Evolutionary conservation across 1,140 invertebrate species (phyloP).

Genomic region (Aphidius gifuensis): DNA sequence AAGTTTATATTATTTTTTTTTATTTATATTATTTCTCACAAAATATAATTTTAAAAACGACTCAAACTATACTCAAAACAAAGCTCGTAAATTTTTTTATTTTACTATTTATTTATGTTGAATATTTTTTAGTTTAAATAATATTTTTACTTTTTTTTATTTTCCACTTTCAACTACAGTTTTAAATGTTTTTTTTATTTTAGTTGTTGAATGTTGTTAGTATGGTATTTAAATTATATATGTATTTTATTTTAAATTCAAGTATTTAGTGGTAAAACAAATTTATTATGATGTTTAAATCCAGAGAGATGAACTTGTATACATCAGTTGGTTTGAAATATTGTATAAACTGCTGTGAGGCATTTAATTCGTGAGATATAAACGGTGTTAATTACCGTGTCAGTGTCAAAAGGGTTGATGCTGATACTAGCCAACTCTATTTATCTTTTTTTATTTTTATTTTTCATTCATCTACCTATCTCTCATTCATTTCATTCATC

Average conservation of each 20-base stretch:
- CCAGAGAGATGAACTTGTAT: too few species aligned
- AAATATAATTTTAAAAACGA: constrained; percentile 2
- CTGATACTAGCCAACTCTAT: too few species aligned
- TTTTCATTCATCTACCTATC: too few species aligned
- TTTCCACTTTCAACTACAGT: neutral
- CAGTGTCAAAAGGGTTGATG: constrained; percentile 24
- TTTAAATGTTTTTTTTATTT: neutral
- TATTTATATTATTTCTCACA: neutral
- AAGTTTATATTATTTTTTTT: constrained; percentile 17
- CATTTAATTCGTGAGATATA: constrained; percentile 40
- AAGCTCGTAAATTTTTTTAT: constrained; percentile 3
- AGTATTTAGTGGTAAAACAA: too few species aligned
- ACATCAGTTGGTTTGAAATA: too few species aligned
- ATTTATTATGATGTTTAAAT: too few species aligned
- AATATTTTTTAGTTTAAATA: constrained; percentile 9
- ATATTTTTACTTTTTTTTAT: constrained; percentile 1
- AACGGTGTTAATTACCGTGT: constrained; percentile 41
- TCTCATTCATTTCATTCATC: too few species aligned
- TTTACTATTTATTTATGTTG: neutral
- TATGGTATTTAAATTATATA: too few species aligned
- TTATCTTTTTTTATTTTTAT: too few species aligned
- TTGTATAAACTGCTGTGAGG: constrained; percentile 21
- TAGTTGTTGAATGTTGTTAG: too few species aligned
- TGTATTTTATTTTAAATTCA: too few species aligned
- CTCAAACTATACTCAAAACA: neutral